These are phyloP conservation scores for Bufo bufo DNA, from an alignment of 2,113 vertebrate species.

Conservation along the genomic window DNA sequence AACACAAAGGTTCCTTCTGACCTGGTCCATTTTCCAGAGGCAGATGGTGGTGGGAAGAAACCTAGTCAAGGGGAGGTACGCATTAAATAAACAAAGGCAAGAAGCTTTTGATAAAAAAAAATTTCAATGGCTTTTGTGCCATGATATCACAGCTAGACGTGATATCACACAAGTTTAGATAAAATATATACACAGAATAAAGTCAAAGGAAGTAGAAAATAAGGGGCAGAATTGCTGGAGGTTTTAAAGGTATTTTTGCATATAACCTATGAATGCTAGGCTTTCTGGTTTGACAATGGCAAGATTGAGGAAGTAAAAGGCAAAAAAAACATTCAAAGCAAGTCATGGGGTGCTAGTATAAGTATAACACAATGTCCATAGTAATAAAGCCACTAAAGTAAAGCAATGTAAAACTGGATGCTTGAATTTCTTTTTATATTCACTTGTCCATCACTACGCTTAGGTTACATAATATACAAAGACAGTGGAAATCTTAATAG, in stretches of 20 bases:
- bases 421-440: background rate
- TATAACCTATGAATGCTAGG: background rate
- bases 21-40: no score
- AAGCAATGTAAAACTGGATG: no score
- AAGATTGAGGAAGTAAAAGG: background rate
- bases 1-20: no score
- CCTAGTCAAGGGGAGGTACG: no score
- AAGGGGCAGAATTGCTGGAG: background rate
- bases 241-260: background rate
- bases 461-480: background rate
- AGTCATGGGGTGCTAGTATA: background rate
- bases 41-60: no score
- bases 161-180: no score
- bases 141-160: no score
- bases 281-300: background rate
- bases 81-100: no score
- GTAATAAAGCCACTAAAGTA: background rate
- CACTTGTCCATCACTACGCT: background rate
- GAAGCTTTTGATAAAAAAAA: no score
- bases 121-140: no score
- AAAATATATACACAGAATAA: background rate
- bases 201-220: background rate
- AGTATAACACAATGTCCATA: background rate
- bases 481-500: background rate
- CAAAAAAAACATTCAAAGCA: background rate